phyloP scores from a whole-genome alignment of 2,113 vertebrate species.

The Herpetotheres cachinnans region DNA sequence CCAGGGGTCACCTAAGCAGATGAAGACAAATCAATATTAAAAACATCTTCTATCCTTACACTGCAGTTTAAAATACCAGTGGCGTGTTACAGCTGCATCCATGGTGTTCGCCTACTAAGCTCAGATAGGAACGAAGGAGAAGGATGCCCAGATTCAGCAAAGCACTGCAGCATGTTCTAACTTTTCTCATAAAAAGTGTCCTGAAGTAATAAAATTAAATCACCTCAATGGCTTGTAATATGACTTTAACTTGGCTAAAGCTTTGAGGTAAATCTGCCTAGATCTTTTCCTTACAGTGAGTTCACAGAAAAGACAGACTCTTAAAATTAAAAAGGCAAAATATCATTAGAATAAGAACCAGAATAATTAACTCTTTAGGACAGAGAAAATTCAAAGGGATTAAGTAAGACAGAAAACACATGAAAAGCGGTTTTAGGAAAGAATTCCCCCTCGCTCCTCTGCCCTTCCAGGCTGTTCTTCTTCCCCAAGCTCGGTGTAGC shows the following conservation, averaged over 20 bases:
- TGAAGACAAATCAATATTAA: background rate
- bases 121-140: background rate
- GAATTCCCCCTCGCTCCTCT: background rate
- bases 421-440: background rate
- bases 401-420: background rate
- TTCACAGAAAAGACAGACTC: conserved; percentile 2
- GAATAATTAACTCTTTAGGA: conserved; percentile 1
- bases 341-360: background rate
- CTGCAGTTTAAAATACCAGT: background rate
- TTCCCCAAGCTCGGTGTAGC: background rate
- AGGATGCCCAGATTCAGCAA: background rate
- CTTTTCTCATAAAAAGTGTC: background rate
- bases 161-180: background rate
- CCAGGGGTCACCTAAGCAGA: background rate
- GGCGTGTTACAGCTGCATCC: background rate
- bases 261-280: background rate
- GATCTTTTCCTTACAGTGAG: background rate
- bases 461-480: background rate
- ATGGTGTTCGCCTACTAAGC: background rate
- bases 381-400: background rate
- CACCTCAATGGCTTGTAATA: conserved; percentile 13
- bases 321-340: conserved; percentile 29
- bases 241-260: conserved; percentile 13
- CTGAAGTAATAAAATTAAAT: conserved; percentile 46
- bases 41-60: background rate